Conservation (phyloP, 2,797 vertebrate species). For the Euthynnus affinis region DNA sequence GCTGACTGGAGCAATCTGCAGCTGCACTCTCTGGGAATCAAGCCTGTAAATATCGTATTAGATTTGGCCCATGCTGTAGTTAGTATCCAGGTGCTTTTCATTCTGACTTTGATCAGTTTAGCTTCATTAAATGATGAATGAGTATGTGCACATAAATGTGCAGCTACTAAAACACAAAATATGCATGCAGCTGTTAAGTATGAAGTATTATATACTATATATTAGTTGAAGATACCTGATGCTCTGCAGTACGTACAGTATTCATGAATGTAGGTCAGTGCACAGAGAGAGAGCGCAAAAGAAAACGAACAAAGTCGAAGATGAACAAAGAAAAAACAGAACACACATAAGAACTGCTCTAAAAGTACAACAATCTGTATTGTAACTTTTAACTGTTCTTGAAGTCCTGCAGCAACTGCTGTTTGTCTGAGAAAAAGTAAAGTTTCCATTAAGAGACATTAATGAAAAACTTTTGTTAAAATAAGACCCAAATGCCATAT, state of each 20-base stretch:
- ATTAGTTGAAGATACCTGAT: conserved; percentile 9
- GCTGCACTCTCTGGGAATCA: conserved; percentile 67
- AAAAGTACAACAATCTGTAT: conserved; percentile 37
- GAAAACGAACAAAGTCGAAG: background rate
- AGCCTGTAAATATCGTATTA: conserved; percentile 66
- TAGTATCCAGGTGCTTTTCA: conserved; percentile 59
- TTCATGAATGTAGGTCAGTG: conserved; percentile 60
- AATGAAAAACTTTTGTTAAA: conserved; percentile 27
- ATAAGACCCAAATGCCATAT: conserved; percentile 16
- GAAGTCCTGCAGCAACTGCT: conserved; percentile 23
- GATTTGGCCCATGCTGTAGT: conserved; percentile 49
- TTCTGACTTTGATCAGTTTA: conserved; percentile 52
- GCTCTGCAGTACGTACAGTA: conserved; percentile 17
- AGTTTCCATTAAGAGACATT: conserved; percentile 20
- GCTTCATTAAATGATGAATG: conserved; percentile 52
- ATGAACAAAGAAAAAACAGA: background rate
- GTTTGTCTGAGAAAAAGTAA: conserved; percentile 22
- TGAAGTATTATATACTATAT: conserved; percentile 11
- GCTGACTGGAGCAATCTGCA: conserved; percentile 60
- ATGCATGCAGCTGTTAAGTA: conserved; percentile 24
- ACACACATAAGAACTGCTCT: conserved; percentile 27
- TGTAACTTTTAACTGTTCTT: conserved; percentile 38
- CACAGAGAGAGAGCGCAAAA: background rate
- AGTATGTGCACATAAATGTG: conserved; percentile 14
- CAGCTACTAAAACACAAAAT: conserved; percentile 31